Conservation (phyloP, 2,113 vertebrate genomes). For the Ivindomyrus marchei region DNA sequence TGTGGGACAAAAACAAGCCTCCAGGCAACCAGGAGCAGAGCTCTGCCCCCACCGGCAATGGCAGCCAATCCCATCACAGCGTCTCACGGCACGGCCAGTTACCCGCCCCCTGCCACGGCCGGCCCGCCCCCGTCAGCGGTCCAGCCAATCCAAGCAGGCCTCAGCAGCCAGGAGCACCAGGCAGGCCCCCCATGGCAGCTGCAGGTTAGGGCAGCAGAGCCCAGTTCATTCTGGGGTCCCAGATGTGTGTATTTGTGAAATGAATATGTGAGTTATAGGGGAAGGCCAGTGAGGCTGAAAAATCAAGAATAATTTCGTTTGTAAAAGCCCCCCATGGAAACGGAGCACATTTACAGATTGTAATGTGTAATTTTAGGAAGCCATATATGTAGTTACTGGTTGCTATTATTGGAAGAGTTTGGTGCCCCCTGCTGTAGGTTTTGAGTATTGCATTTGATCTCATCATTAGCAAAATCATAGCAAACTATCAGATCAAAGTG, state of each 20-base stretch:
- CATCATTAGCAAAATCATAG: not conserved
- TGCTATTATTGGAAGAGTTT: slow-evolving; percentile 24
- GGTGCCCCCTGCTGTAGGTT: slow-evolving; percentile 46
- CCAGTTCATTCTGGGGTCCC: not conserved
- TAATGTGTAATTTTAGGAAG: slow-evolving; percentile 54
- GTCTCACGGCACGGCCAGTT: slow-evolving; percentile 47
- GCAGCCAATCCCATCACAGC: slow-evolving; percentile 34
- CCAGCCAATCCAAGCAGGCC: slow-evolving; percentile 49
- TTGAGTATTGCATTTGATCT: slow-evolving; percentile 4
- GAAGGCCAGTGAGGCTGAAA: slow-evolving; percentile 34
- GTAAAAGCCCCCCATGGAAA: slow-evolving; percentile 42
- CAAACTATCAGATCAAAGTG: not conserved
- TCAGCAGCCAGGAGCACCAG: slow-evolving; percentile 51
- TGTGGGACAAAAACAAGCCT: slow-evolving; percentile 94
- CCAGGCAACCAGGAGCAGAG: slow-evolving; percentile 46
- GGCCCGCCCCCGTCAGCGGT: slow-evolving; percentile 40
- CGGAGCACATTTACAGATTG: slow-evolving; percentile 41
- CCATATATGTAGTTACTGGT: slow-evolving; percentile 43
- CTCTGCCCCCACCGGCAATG: slow-evolving; percentile 55
- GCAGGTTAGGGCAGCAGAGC: slow-evolving; percentile 44
- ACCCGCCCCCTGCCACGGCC: slow-evolving; percentile 45
- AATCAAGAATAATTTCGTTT: slow-evolving; percentile 45
- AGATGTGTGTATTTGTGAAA: not conserved
- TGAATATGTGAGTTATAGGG: not conserved
- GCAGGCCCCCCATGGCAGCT: slow-evolving; percentile 46